A percentile compares a stretch with the other conserved stretches of the same genome.
These are phyloP conservation scores for Ceramica pisi DNA, from an alignment of 2,888 invertebrate species.

Conservation along the genomic window DNA sequence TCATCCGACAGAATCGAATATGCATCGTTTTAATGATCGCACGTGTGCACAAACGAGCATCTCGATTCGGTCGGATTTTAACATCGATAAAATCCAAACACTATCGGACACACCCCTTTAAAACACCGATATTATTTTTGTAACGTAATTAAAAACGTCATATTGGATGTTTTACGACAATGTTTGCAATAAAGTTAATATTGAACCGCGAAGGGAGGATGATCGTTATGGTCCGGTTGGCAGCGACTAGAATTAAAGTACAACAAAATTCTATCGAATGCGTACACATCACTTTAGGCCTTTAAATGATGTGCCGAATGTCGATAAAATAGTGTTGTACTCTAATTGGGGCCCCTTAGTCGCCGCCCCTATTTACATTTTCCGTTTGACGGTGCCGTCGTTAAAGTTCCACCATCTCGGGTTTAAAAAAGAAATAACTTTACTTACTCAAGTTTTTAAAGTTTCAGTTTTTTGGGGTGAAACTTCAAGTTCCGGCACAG, in stretches of 20 bases:
- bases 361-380: conserved; percentile 85
- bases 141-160: conserved; percentile 80
- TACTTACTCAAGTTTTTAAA: conserved; percentile 41
- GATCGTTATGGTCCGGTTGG: conserved; percentile 83
- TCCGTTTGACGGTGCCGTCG: conserved; percentile 71
- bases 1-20: conserved; percentile 77
- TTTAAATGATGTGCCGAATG: conserved; percentile 86
- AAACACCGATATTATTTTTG: conserved; percentile 78
- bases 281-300: conserved; percentile 88
- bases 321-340: conserved; percentile 81
- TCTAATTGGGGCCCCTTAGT: conserved; percentile 86
- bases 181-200: conserved; percentile 73
- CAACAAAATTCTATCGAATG: conserved; percentile 84
- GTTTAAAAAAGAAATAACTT: conserved; percentile 32
- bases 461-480: conserved; percentile 60
- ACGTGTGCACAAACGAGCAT: conserved; percentile 63
- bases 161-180: conserved; percentile 79
- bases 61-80: conserved; percentile 74
- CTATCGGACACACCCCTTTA: conserved; percentile 86
- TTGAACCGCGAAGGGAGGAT: conserved; percentile 77
- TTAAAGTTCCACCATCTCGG: conserved; percentile 74
- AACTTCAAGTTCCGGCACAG: conserved; percentile 78
- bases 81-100: conserved; percentile 83
- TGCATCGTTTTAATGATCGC: conserved; percentile 67
- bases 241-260: conserved; percentile 83